Evolutionary conservation across 2,888 invertebrate genomes (phyloP), one percentile per base, ranked within the genome.

Genomic region (Folsomia manolachei): DNA sequence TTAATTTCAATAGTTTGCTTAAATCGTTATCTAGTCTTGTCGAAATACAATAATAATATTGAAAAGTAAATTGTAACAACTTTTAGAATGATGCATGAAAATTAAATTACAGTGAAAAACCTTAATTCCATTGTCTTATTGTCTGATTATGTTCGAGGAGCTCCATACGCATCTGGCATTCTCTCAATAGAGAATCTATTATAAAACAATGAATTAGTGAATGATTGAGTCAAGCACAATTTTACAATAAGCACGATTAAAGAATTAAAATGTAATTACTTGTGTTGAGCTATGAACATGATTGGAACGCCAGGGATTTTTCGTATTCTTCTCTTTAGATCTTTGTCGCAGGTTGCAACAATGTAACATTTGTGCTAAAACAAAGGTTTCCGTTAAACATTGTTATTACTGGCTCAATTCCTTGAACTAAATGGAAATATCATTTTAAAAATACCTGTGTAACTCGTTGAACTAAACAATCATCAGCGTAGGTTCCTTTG

Each of bases 221-320:
- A 56, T 7, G 19, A n/a, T 71, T 39, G 19, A 18, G 25, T 18
- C 21, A 62, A 7, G 11, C 9, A 61, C 7, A 63, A 9, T 52
- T 56, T 21, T 21, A 9, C 9, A 63, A 18, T 63, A 2, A 23
- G 19, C 23, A 60, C 21, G 23, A 64, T 7, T 70, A 24, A 24
- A 63, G 4, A 19, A 21, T 7, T 65, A 26, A 52, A n/a, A 53
- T 9, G 26, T 63, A 18, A 60, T 19, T 82, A 85, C 82, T 91
- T 90, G 84, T 95, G 94, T 80, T 95, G 91, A 0, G 93, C 89
- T 62, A 99, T 92, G 86, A 91, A 97, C 97, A 99, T 97, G 75
- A 99, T 97, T 0, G 99, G 99, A 1, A 99, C 97, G 63, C 99
- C 99, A 0, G 98, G 97, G 81, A 99, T 94, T 86, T 99, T 99